A percentile compares a stretch with the other conserved stretches of the same genome.
phyloP scores from a whole-genome alignment of 2,888 invertebrate genomes.

The Sinhomidia bicolor region DNA sequence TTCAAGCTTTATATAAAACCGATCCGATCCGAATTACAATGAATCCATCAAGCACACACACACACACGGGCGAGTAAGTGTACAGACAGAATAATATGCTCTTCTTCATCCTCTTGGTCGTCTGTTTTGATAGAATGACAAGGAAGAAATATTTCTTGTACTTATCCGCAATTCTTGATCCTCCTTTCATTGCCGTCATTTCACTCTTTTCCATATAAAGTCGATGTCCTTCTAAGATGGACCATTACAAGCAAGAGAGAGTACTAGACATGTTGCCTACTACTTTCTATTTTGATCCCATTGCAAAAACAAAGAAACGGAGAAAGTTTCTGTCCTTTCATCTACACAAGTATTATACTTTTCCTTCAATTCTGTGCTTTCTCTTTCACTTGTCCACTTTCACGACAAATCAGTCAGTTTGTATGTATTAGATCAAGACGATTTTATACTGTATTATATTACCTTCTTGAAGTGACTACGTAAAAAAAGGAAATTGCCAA shows the following conservation, averaged over 20 bases:
- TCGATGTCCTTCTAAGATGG: conserved; percentile 1
- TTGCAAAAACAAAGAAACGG: not conserved
- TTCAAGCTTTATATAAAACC: conserved; percentile 1
- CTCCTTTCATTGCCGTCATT: not conserved
- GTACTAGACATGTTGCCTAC: not conserved
- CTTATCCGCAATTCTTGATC: not conserved
- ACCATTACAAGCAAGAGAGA: not conserved
- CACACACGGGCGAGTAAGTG: not conserved
- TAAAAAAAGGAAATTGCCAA: not conserved
- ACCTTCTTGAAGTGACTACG: not conserved
- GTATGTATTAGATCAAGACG: conserved; percentile 29
- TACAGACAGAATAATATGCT: not conserved
- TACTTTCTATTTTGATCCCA: not conserved
- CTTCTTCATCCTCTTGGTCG: not conserved
- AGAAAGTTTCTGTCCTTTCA: not conserved
- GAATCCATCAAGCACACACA: conserved; percentile 1
- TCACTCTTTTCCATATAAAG: not conserved
- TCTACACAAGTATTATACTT: not conserved
- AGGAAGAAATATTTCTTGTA: not conserved
- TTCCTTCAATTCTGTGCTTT: not conserved
- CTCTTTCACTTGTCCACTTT: conserved; percentile 33
- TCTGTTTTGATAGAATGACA: not conserved
- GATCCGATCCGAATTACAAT: conserved; percentile 45
- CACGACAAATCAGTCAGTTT: conserved; percentile 36
- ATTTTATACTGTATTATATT: not conserved